A percentile compares a stretch with the other conserved stretches of the same genome.
Conservation (phyloP, 2,113 vertebrate genomes). For the Sylvia atricapilla region DNA sequence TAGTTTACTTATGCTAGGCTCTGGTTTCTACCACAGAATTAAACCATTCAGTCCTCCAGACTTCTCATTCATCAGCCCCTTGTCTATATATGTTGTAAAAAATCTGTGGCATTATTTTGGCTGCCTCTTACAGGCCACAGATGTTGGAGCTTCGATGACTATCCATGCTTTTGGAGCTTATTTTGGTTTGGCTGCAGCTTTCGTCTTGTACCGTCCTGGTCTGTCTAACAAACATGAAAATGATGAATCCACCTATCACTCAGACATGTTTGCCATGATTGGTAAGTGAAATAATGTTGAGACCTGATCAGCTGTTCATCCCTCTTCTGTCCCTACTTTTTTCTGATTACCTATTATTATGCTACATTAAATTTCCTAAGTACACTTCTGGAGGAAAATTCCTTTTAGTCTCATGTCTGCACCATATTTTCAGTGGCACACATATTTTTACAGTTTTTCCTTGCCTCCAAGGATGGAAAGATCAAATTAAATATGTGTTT, state of each 20-base stretch:
- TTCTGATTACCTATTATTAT: not conserved
- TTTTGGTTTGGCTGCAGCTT: conserved; percentile 88
- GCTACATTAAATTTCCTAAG: not conserved
- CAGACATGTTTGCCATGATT: conserved; percentile 95
- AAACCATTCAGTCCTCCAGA: not conserved
- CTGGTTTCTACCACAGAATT: not conserved
- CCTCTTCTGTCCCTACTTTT: not conserved
- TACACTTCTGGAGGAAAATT: not conserved
- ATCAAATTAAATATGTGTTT: not conserved
- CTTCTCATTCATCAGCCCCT: not conserved
- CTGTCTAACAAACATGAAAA: conserved; percentile 80
- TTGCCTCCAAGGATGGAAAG: not conserved
- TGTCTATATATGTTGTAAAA: not conserved
- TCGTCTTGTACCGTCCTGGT: conserved; percentile 81
- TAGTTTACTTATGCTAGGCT: not conserved
- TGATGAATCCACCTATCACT: conserved; percentile 88
- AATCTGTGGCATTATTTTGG: not conserved
- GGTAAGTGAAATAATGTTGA: conserved; percentile 72
- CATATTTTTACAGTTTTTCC: not conserved
- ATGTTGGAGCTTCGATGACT: conserved; percentile 92
- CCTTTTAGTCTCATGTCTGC: not conserved
- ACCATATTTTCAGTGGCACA: not conserved
- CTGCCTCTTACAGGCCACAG: conserved; percentile 77
- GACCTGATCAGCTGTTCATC: not conserved
- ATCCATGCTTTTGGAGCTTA: conserved; percentile 96